A percentile compares a stretch with the other conserved stretches of the same genome.
phyloP scores from a whole-genome alignment of 1,140 invertebrate species.

The Drosophila nigrodunni region DNA sequence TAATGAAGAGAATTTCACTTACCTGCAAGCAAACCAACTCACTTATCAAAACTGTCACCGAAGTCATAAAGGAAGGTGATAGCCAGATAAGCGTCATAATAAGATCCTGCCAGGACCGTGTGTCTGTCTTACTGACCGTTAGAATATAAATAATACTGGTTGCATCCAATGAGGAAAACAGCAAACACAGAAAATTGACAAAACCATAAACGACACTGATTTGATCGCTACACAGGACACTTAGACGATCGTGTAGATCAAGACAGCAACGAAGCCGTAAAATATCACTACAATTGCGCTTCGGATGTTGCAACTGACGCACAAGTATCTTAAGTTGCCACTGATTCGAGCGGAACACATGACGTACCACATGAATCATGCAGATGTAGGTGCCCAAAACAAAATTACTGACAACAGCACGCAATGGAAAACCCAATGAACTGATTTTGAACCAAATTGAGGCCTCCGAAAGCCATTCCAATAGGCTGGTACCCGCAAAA shows the following conservation, averaged over 20 bases:
- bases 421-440: slow-evolving; percentile 59
- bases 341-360: slow-evolving; percentile 53
- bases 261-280: slow-evolving; percentile 53
- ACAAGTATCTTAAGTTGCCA: slow-evolving; percentile 32
- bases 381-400: slow-evolving; percentile 62
- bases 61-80: slow-evolving; percentile 56
- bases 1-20: slow-evolving; percentile 18
- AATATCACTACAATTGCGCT: slow-evolving; percentile 28
- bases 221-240: slow-evolving; percentile 60
- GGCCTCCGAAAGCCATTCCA: slow-evolving; percentile 44
- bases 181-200: slow-evolving; percentile 47
- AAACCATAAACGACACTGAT: slow-evolving; percentile 73
- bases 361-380: slow-evolving; percentile 54
- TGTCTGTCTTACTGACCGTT: slow-evolving; percentile 39
- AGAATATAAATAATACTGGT: slow-evolving; percentile 58
- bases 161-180: slow-evolving; percentile 64
- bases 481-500: slow-evolving; percentile 31
- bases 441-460: slow-evolving; percentile 48
- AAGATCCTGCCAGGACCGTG: background rate
- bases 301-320: slow-evolving; percentile 28
- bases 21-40: slow-evolving; percentile 61
- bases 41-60: slow-evolving; percentile 52
- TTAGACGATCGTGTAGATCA: slow-evolving; percentile 62
- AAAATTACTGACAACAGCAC: slow-evolving; percentile 65
- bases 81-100: slow-evolving; percentile 51